Conservation (phyloP, 2,797 vertebrate species). For the Rhinatrema bivittatum region DNA sequence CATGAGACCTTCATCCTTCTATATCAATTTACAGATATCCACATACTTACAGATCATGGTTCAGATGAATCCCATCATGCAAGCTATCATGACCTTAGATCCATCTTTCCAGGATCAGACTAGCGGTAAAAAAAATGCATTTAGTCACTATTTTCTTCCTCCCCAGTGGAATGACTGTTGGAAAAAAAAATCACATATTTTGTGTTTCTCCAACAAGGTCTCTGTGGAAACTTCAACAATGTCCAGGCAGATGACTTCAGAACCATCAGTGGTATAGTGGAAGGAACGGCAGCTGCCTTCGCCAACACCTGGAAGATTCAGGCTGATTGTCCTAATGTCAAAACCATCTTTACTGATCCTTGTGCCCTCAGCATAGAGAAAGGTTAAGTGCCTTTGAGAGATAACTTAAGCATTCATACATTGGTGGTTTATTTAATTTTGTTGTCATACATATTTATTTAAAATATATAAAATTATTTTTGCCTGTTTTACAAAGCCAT, state of each 20-base stretch:
- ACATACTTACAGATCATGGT: slow-evolving; percentile 49
- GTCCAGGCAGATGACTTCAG: slow-evolving; percentile 12
- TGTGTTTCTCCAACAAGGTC: too few species aligned
- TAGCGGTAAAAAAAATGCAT: slow-evolving; percentile 51
- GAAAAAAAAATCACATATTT: not conserved
- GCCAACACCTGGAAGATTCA: slow-evolving; percentile 8
- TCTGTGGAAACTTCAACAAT: slow-evolving; percentile 18
- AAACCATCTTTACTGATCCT: slow-evolving; percentile 9
- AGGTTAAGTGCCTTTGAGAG: too few species aligned
- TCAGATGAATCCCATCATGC: slow-evolving; percentile 54
- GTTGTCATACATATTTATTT: not conserved
- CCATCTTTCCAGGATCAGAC: slow-evolving; percentile 40
- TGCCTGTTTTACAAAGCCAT: too few species aligned
- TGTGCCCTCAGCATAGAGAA: slow-evolving; percentile 32
- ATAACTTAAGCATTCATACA: too few species aligned
- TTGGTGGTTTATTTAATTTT: not conserved
- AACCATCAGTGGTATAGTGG: slow-evolving; percentile 3
- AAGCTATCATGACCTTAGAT: slow-evolving; percentile 40
- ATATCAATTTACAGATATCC: slow-evolving; percentile 38
- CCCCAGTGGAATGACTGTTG: not conserved
- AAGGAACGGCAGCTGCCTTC: slow-evolving; percentile 13
- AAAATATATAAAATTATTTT: too few species aligned
- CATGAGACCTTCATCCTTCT: slow-evolving; percentile 56
- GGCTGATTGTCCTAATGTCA: not conserved
- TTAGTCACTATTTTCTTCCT: not conserved